Base-by-base conservation (phyloP, 2,888 invertebrate species). In the Acanthosepion lycidas region DNA sequence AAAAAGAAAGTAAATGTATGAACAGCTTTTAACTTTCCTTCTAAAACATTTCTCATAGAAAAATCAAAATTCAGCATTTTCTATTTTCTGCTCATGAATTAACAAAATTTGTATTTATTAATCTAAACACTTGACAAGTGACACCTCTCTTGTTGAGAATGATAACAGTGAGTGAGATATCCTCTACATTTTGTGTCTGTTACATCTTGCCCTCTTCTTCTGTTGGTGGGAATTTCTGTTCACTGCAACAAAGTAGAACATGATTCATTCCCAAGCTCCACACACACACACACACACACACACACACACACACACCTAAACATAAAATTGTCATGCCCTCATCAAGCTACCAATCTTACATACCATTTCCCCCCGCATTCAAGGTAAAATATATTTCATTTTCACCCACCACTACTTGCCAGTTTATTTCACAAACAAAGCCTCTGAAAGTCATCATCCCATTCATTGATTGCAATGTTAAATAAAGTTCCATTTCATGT, bases 361-460 rank as follows among this genome's bases (percentile, higher is more conserved):
- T 59, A 78, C n/a, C 18, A 15, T 78, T 78, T 78, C 3, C 42
- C 42, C 42, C 42, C 42, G 3, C 42, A 42, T 42, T 78, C 15
- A n/a, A n/a, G n/a, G n/a, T 9, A 78, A 15, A 33, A 78, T n/a
- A 78, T 15, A 78, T 78, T 78, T 78, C 78, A 78, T 78, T 78
- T 78, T 78, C 33, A 78, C 33, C n/a, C 78, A 59, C 59, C n/a
- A 33, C n/a, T 18, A 78, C 78, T 78, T 78, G 78, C 78, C 78
- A 78, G 33, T 78, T 78, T 33, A 78, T 78, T 78, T 78, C 33
- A n/a, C 33, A 78, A n/a, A 15, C 9, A 78, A 78, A 78, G 78
- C n/a, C 78, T 78, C 78, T 78, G n/a, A 78, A 78, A 78, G 78
- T 78, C 78, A 78, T 78, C 78, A n/a, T 78, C n/a, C 78, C 78